These are phyloP conservation scores for Phaetusa simplex DNA, from an alignment of 2,113 vertebrate species.

Conservation along the genomic window DNA sequence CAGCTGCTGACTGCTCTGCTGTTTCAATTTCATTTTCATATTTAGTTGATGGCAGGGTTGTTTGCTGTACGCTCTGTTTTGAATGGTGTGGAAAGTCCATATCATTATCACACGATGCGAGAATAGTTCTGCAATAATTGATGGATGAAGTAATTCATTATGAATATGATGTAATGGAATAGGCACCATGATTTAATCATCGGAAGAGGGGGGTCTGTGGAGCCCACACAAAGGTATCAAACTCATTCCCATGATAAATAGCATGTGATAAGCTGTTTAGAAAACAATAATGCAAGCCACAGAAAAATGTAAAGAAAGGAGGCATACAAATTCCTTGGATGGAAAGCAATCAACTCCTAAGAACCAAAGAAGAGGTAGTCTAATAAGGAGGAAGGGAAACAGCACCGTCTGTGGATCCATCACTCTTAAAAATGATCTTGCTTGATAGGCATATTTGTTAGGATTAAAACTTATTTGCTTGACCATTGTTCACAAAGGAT, in stretches of 20 bases:
- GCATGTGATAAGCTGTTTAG: slow-evolving; percentile 30
- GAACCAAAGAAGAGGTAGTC: neutral
- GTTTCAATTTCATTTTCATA: slow-evolving; percentile 33
- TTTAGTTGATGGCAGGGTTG: neutral
- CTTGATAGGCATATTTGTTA: neutral
- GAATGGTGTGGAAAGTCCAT: neutral
- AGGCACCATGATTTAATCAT: slow-evolving; percentile 11
- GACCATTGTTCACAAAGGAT: neutral
- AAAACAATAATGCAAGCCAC: neutral
- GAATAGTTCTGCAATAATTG: slow-evolving; percentile 19
- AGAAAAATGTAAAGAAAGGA: slow-evolving; percentile 6
- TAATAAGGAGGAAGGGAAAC: neutral
- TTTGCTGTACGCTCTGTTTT: neutral
- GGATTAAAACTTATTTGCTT: slow-evolving; percentile 1
- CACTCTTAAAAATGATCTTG: neutral
- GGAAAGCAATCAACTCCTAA: neutral
- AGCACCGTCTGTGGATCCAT: neutral
- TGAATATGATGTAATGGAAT: slow-evolving; percentile 35
- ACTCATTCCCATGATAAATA: slow-evolving; percentile 28
- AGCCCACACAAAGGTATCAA: neutral
- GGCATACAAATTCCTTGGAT: neutral
- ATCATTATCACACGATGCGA: neutral
- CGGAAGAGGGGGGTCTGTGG: neutral
- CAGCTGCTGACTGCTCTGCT: neutral
- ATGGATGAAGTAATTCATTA: slow-evolving; percentile 36